Evolutionary conservation across 2,797 vertebrate species (phyloP).

Genomic region (Bovichtus variegatus): DNA sequence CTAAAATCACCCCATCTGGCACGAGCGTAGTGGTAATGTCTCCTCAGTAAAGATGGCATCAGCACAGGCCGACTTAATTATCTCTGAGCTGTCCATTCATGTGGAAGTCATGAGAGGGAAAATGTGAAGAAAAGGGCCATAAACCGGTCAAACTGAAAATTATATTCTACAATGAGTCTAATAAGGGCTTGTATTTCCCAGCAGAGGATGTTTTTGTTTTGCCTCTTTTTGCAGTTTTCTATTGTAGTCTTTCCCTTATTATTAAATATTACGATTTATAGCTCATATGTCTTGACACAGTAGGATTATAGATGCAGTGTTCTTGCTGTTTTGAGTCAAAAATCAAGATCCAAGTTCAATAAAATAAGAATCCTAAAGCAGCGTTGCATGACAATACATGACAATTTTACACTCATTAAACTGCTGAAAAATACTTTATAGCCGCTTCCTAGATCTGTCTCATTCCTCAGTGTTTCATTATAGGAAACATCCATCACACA

Average conservation of each 20-base stretch:
- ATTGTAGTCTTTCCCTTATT: slow-evolving; percentile 50
- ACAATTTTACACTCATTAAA: slow-evolving; percentile 43
- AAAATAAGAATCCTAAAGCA: slow-evolving; percentile 40
- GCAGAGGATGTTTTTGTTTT: slow-evolving; percentile 61
- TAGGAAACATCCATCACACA: slow-evolving; percentile 15
- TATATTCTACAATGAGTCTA: slow-evolving; percentile 74
- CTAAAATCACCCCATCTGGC: slow-evolving; percentile 52
- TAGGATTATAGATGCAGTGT: slow-evolving; percentile 41
- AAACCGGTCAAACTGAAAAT: slow-evolving; percentile 68
- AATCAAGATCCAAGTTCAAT: slow-evolving; percentile 24
- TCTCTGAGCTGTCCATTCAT: slow-evolving; percentile 68
- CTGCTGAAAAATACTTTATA: slow-evolving; percentile 28
- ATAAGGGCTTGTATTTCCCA: slow-evolving; percentile 70
- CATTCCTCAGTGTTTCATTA: slow-evolving; percentile 21
- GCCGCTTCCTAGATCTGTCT: slow-evolving; percentile 25
- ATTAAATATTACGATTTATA: slow-evolving; percentile 65
- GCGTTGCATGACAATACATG: slow-evolving; percentile 19
- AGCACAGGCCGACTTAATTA: slow-evolving; percentile 68
- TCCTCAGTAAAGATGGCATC: slow-evolving; percentile 72
- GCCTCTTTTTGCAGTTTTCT: slow-evolving; percentile 44
- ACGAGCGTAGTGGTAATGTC: slow-evolving; percentile 47
- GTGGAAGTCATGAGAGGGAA: slow-evolving; percentile 65
- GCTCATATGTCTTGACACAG: slow-evolving; percentile 57
- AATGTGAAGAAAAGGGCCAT: slow-evolving; percentile 65
- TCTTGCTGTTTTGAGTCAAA: slow-evolving; percentile 43